Evolutionary conservation across 2,113 vertebrate species (phyloP).

Genomic region (Petrocephalus microphthalmus): DNA sequence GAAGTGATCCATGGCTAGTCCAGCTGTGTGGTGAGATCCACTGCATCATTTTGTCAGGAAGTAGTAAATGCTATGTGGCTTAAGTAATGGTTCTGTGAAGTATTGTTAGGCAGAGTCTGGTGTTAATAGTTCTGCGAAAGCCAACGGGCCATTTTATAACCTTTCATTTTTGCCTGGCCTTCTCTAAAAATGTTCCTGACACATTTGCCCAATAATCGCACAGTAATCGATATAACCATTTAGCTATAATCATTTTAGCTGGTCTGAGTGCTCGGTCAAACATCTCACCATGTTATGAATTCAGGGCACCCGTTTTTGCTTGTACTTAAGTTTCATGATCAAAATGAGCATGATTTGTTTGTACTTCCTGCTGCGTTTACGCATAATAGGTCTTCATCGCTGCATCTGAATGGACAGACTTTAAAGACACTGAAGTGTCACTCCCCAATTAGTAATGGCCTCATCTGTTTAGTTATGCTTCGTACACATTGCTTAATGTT

Average conservation of each 20-base stretch:
- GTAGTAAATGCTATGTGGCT: not conserved
- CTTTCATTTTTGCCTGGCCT: not conserved
- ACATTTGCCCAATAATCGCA: not conserved
- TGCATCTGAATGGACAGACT: not conserved
- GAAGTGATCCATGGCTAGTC: conserved; percentile 49
- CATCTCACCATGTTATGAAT: not conserved
- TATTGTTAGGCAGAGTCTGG: not conserved
- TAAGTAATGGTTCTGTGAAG: not conserved
- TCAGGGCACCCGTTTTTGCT: not conserved
- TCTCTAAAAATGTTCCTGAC: not conserved
- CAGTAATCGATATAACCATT: not conserved
- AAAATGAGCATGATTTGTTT: not conserved
- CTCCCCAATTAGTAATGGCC: not conserved
- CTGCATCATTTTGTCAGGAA: not conserved
- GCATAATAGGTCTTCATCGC: not conserved
- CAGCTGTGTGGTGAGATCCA: not conserved
- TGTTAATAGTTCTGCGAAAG: not conserved
- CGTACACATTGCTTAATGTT: not conserved
- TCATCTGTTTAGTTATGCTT: not conserved
- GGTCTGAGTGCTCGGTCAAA: not conserved
- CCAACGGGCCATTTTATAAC: not conserved
- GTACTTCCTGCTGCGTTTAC: not conserved
- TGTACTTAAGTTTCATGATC: not conserved
- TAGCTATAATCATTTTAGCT: not conserved
- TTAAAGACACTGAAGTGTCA: not conserved